These are phyloP conservation scores for Stomatorhinus ivindoensis DNA, from an alignment of 2,113 vertebrate species.

Conservation along the genomic window DNA sequence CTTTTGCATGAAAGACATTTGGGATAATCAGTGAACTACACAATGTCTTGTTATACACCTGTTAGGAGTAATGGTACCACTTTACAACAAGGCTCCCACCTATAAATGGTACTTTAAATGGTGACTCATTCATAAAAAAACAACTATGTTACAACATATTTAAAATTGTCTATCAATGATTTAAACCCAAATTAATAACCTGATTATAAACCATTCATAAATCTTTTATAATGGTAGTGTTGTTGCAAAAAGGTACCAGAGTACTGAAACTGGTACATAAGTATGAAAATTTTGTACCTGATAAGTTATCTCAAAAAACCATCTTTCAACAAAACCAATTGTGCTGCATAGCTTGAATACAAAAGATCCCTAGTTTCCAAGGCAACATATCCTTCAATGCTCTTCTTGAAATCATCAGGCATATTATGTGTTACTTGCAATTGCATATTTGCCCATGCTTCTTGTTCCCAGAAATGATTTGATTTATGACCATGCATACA, in stretches of 20 bases:
- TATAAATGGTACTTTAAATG: background rate
- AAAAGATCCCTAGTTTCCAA: background rate
- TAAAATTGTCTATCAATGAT: background rate
- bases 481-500: background rate
- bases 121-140: background rate
- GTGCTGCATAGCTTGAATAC: background rate
- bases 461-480: background rate
- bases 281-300: background rate
- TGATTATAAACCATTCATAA: background rate
- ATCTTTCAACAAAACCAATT: background rate
- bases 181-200: background rate
- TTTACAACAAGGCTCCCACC: background rate
- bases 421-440: background rate
- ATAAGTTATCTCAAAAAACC: background rate
- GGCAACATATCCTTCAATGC: background rate
- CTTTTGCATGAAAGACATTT: background rate
- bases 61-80: background rate
- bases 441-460: background rate
- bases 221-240: background rate
- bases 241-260: background rate
- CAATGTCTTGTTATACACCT: background rate
- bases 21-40: background rate
- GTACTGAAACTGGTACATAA: background rate
- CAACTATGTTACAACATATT: background rate
- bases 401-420: background rate